phyloP scores from a whole-genome alignment of 2,113 vertebrate genomes.

The Mastomys coucha region DNA sequence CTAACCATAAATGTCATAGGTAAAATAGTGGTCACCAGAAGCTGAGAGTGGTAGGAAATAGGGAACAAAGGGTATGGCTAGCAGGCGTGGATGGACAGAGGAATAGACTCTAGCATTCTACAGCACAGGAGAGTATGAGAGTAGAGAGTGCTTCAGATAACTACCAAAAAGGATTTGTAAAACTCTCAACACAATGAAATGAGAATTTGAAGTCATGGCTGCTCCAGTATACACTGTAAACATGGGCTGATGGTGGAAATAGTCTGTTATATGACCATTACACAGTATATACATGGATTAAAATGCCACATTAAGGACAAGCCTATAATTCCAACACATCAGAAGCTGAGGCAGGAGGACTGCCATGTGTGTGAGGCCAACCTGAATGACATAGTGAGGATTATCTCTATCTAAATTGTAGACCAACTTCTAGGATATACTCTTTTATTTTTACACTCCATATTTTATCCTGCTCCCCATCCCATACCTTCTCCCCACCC shows the following conservation, averaged over 20 bases:
- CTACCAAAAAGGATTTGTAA: neutral
- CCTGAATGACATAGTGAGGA: neutral
- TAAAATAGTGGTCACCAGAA: neutral
- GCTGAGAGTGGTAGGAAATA: accelerated
- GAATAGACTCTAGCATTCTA: too few species aligned
- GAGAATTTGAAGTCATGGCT: neutral
- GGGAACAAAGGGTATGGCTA: neutral
- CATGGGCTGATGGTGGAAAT: neutral
- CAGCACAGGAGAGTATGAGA: neutral
- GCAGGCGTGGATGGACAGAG: neutral
- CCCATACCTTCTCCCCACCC: too few species aligned
- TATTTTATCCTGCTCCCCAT: too few species aligned
- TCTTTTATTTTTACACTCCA: too few species aligned
- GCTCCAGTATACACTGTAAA: neutral
- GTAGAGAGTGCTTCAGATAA: neutral
- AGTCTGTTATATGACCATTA: neutral
- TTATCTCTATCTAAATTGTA: neutral
- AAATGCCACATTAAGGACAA: neutral
- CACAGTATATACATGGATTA: neutral
- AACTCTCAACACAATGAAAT: neutral
- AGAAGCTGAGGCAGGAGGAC: neutral
- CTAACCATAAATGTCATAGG: neutral
- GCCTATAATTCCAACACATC: neutral
- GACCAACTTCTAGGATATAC: neutral
- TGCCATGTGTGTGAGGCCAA: neutral